These are phyloP conservation scores for Electrona antarctica DNA, from an alignment of 2,113 vertebrate species.

Conservation along the genomic window DNA sequence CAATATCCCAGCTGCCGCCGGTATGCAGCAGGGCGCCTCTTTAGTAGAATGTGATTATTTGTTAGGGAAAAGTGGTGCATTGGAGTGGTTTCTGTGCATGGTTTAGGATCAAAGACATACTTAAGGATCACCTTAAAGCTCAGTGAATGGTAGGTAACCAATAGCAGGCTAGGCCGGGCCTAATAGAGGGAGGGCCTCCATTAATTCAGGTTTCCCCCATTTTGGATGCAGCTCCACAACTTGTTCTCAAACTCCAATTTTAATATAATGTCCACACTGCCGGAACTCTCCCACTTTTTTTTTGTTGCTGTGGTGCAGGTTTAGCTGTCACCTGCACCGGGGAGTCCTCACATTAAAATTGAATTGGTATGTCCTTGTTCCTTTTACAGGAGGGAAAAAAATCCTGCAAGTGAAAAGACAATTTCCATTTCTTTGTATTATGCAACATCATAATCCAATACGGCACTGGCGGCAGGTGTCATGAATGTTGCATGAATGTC, in stretches of 20 bases:
- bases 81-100: constrained; percentile 42
- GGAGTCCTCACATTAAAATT: too few species aligned
- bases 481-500: constrained; percentile 76
- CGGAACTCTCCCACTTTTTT: constrained; percentile 18
- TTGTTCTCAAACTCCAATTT: constrained; percentile 65
- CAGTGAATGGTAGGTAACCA: constrained; percentile 43
- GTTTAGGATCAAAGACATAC: constrained; percentile 20
- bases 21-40: constrained; percentile 38
- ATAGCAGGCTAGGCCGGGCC: constrained; percentile 55
- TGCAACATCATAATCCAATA: constrained; percentile 49
- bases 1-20: constrained; percentile 66
- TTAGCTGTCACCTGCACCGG: too few species aligned
- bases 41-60: constrained; percentile 50
- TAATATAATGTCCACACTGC: constrained; percentile 42
- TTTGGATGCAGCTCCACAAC: constrained; percentile 71
- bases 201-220: constrained; percentile 76
- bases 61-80: constrained; percentile 38
- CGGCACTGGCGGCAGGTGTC: constrained; percentile 65
- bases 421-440: constrained; percentile 15
- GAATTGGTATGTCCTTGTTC: too few species aligned
- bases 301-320: constrained; percentile 2
- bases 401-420: constrained; percentile 25
- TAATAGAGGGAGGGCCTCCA: constrained; percentile 65
- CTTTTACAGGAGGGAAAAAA: too few species aligned
- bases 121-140: constrained; percentile 47